Evolutionary conservation across 2,888 invertebrate genomes (phyloP).

Genomic region (Rhimphoctona megacephalus): DNA sequence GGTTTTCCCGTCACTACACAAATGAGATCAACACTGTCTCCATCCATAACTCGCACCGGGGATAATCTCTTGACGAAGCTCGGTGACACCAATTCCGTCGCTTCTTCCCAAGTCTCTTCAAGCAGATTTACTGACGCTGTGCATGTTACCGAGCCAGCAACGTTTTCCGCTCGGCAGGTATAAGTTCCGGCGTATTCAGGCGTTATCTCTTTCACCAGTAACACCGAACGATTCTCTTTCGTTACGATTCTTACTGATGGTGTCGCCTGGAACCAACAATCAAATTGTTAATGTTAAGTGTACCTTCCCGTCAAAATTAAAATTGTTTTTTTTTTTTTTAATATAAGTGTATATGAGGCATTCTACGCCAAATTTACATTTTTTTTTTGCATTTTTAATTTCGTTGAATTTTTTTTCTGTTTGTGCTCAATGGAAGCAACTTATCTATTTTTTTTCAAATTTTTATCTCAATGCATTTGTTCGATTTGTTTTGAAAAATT

Average conservation of each 20-base stretch:
- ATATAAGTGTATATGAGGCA: too few relatives aligned
- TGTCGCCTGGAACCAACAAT: conserved; percentile 85
- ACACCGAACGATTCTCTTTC: conserved; percentile 91
- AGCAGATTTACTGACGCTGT: conserved; percentile 90
- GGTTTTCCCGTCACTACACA: conserved; percentile 92
- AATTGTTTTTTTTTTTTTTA: too few relatives aligned
- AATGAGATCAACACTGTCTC: conserved; percentile 91
- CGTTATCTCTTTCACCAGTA: conserved; percentile 90
- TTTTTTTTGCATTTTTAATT: too few relatives aligned
- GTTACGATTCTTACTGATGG: conserved; percentile 90
- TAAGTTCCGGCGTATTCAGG: conserved; percentile 91
- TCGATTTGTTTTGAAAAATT: too few relatives aligned
- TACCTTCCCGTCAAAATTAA: neutral
- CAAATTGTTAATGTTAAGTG: neutral
- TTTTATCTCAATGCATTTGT: too few relatives aligned
- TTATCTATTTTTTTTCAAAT: too few relatives aligned
- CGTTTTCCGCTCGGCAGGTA: conserved; percentile 96
- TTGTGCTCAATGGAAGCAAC: too few relatives aligned
- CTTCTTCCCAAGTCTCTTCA: conserved; percentile 87
- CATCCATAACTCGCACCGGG: conserved; percentile 94
- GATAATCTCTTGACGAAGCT: conserved; percentile 91
- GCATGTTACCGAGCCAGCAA: conserved; percentile 94
- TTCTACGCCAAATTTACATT: too few relatives aligned
- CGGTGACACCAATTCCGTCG: conserved; percentile 89
- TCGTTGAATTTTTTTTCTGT: too few relatives aligned